Conservation (phyloP, 2,888 invertebrate genomes). For the Atherix ibis region DNA sequence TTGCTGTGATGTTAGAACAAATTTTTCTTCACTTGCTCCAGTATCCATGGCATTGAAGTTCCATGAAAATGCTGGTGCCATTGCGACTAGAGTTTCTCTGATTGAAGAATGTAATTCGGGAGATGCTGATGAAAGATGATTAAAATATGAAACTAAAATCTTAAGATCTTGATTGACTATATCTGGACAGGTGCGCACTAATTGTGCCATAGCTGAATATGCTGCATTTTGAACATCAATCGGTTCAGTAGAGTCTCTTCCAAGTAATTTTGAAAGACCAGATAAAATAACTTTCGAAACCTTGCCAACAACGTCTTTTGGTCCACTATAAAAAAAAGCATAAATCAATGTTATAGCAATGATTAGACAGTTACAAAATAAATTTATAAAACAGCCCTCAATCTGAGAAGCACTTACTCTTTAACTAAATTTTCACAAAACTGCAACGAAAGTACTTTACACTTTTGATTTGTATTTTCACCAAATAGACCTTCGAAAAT, state of each 20-base stretch:
- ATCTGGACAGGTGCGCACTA: conserved; percentile 37
- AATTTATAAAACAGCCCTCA: not conserved
- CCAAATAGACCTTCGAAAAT: conserved; percentile 81
- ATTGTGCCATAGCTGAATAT: conserved; percentile 30
- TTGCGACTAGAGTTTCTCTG: conserved; percentile 50
- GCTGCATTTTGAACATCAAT: conserved; percentile 36
- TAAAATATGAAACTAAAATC: conserved; percentile 28
- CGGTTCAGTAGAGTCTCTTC: conserved; percentile 24
- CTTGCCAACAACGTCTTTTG: conserved; percentile 25
- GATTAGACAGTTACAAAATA: not conserved
- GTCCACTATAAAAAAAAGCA: conserved; percentile 18
- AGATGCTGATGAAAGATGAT: conserved; percentile 24
- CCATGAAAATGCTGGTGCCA: conserved; percentile 47
- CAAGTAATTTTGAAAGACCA: conserved; percentile 28
- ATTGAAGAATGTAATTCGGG: conserved; percentile 45
- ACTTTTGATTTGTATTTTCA: conserved; percentile 62
- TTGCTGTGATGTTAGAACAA: conserved; percentile 28
- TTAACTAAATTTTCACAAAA: conserved; percentile 67
- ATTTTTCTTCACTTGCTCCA: conserved; percentile 23
- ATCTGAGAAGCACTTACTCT: conserved; percentile 50
- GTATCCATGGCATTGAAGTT: conserved; percentile 18
- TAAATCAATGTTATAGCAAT: not conserved
- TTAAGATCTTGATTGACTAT: conserved; percentile 52
- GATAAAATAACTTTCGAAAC: conserved; percentile 28
- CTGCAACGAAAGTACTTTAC: conserved; percentile 65